Evolutionary conservation across 2,888 invertebrate genomes (phyloP).

Genomic region (Vannuccia rotundouncinata): DNA sequence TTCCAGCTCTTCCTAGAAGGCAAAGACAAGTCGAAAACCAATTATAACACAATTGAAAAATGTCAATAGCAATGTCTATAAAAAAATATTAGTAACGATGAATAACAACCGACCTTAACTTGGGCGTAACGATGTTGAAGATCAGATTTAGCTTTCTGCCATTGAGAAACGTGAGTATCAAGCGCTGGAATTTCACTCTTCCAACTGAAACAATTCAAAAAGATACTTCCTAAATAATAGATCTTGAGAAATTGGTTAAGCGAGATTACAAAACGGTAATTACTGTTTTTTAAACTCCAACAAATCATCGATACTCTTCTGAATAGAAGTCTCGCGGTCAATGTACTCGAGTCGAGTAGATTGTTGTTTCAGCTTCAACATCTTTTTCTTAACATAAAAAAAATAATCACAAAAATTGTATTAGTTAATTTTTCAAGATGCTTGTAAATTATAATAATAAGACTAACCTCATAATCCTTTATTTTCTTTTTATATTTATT

Average conservation of each 20-base stretch:
- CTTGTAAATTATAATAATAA: not conserved
- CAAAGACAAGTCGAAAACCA: not conserved
- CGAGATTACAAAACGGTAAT: not conserved
- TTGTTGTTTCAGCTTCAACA: not conserved
- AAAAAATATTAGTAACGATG: no score
- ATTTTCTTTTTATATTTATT: not conserved
- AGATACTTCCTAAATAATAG: not conserved
- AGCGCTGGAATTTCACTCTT: not conserved
- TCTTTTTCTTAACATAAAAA: not conserved
- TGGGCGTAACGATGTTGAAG: not conserved
- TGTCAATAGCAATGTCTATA: no score
- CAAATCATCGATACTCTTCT: not conserved
- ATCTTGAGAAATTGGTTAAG: not conserved
- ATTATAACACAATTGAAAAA: not conserved
- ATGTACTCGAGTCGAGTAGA: not conserved
- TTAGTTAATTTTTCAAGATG: not conserved
- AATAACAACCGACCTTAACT: no score
- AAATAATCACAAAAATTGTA: not conserved
- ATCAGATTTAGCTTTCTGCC: not conserved
- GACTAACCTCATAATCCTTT: not conserved
- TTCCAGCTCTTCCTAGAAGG: not conserved
- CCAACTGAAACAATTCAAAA: not conserved
- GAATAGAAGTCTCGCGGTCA: not conserved
- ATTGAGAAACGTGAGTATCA: not conserved
- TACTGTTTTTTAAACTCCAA: not conserved